Percentiles rank a stretch among this genome's conserved stretches.
Evolutionary conservation across 2,888 invertebrate genomes (phyloP).

Genomic region (Punctoribates punctum): DNA sequence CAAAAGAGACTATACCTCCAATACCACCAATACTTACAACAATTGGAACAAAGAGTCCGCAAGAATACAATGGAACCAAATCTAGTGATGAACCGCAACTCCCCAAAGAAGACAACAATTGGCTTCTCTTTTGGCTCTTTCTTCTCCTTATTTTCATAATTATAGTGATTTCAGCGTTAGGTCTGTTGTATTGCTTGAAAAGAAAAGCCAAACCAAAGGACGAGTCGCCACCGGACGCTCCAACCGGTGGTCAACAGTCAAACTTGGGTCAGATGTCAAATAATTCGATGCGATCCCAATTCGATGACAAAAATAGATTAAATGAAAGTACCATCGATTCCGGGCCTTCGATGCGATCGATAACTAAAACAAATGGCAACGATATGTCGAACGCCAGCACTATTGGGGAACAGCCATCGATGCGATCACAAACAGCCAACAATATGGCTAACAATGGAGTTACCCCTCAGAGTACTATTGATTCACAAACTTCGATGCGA

Average conservation of each 20-base stretch:
- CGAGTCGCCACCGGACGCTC: neutral
- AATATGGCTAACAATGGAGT: neutral
- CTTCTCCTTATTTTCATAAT: neutral
- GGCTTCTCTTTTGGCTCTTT: neutral
- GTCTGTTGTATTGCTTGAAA: neutral
- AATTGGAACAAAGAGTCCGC: no score
- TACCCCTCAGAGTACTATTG: neutral
- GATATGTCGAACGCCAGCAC: neutral
- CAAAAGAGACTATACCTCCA: no score
- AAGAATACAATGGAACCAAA: neutral
- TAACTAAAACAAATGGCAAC: neutral
- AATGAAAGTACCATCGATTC: neutral
- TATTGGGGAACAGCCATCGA: neutral
- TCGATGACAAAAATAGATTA: neutral
- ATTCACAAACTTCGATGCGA: neutral
- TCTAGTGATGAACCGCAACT: neutral
- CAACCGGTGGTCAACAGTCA: neutral
- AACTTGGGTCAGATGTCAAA: neutral
- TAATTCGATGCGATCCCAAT: neutral
- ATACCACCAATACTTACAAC: no score
- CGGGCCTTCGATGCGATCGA: neutral
- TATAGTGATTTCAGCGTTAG: neutral
- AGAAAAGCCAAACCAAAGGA: neutral
- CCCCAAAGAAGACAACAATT: neutral
- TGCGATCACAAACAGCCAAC: neutral